Evolutionary conservation across 2,888 invertebrate species (phyloP).

Genomic region (Drosophila recens): DNA sequence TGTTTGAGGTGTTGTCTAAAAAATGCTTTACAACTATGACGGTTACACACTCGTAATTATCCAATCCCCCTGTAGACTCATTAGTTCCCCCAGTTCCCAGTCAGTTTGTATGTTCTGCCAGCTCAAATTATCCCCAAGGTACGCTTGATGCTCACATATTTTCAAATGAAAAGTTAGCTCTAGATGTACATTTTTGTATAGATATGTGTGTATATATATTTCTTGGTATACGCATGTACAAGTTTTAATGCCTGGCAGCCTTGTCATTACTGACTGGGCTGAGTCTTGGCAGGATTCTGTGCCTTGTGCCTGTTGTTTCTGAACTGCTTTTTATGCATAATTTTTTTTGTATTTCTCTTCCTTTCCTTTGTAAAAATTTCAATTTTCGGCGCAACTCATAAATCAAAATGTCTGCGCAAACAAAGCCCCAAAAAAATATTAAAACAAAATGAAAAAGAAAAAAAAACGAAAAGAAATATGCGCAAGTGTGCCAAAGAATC

Average conservation of each 20-base stretch:
- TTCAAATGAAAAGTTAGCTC: slow-evolving; percentile 41
- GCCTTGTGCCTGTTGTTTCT: slow-evolving; percentile 36
- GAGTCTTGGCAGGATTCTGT: slow-evolving; percentile 24
- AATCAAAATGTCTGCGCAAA: slow-evolving; percentile 74
- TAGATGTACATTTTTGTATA: neutral
- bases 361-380: slow-evolving; percentile 66
- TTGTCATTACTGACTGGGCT: slow-evolving; percentile 58
- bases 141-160: slow-evolving; percentile 47
- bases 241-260: slow-evolving; percentile 59
- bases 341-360: slow-evolving; percentile 20
- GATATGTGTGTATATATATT: slow-evolving; percentile 6
- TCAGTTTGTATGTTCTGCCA: slow-evolving; percentile 28
- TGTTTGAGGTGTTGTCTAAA: slow-evolving; percentile 37
- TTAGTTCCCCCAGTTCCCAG: slow-evolving; percentile 41
- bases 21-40: slow-evolving; percentile 33
- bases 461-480: slow-evolving; percentile 26
- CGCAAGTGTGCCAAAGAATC: slow-evolving; percentile 23
- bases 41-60: slow-evolving; percentile 36
- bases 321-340: slow-evolving; percentile 38
- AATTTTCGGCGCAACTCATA: slow-evolving; percentile 68
- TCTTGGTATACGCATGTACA: slow-evolving; percentile 28
- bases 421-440: slow-evolving; percentile 56
- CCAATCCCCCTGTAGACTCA: slow-evolving; percentile 50
- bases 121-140: slow-evolving; percentile 60
- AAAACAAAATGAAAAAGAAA: neutral